These are phyloP conservation scores for Pachycephala philippinensis DNA, from an alignment of 2,113 vertebrate species.

Conservation along the genomic window DNA sequence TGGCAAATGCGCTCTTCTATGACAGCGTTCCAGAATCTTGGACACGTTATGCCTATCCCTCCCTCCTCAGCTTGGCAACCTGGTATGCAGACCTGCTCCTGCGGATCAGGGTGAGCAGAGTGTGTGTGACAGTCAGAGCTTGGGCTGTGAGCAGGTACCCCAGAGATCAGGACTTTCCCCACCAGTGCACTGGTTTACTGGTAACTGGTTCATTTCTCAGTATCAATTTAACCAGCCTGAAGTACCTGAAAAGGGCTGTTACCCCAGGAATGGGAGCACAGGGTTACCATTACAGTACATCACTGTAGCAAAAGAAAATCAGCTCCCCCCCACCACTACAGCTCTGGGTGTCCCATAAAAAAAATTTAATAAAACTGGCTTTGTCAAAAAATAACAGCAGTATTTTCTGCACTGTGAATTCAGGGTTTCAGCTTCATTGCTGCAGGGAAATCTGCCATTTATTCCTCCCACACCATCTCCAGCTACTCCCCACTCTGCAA, in stretches of 20 bases:
- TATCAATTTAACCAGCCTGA: not conserved
- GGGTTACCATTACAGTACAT: not conserved
- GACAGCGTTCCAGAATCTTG: slow-evolving; percentile 68
- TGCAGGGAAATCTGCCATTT: not conserved
- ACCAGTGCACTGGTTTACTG: not conserved
- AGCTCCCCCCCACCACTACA: not conserved
- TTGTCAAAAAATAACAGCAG: not conserved
- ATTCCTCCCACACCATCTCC: not conserved
- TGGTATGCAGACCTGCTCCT: slow-evolving; percentile 75
- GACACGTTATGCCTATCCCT: slow-evolving; percentile 75
- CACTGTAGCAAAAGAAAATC: not conserved
- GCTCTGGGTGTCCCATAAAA: not conserved
- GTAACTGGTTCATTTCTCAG: not conserved
- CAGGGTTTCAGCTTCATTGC: not conserved
- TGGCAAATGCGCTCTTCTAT: slow-evolving; percentile 70
- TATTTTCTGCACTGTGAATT: not conserved
- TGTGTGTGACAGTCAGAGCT: not conserved
- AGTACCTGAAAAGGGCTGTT: not conserved
- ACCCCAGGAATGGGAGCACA: not conserved
- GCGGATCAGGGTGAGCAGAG: slow-evolving; percentile 64
- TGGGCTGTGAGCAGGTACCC: accelerated
- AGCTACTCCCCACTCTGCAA: not conserved
- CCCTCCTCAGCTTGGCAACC: slow-evolving; percentile 64
- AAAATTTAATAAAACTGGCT: not conserved
- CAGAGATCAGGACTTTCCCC: not conserved